phyloP scores from a whole-genome alignment of 2,888 invertebrate genomes.

The Malthinus flaveolus region DNA sequence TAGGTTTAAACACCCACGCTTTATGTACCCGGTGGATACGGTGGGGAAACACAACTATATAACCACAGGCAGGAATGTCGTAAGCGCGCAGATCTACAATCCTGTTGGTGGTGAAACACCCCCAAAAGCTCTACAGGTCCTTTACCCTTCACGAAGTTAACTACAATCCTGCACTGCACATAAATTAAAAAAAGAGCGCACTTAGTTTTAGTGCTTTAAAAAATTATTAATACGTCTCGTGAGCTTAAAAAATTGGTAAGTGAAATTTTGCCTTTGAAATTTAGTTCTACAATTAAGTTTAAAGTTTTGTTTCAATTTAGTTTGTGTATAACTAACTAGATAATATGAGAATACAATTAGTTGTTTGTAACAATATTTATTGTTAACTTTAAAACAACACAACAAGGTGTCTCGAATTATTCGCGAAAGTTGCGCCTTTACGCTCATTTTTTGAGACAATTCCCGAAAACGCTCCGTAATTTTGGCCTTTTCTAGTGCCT shows the following conservation, averaged over 20 bases:
- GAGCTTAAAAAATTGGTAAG: conserved; percentile 9
- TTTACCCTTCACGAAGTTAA: conserved; percentile 26
- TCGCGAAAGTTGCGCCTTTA: too few relatives aligned
- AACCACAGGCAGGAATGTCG: conserved; percentile 32
- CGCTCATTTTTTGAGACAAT: too few relatives aligned
- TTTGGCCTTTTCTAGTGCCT: too few relatives aligned
- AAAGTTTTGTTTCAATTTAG: too few relatives aligned
- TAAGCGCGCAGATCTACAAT: conserved; percentile 33
- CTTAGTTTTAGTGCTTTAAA: conserved; percentile 3
- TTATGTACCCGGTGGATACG: conserved; percentile 21
- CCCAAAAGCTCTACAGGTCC: conserved; percentile 29
- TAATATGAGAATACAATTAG: too few relatives aligned
- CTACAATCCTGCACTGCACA: conserved; percentile 1
- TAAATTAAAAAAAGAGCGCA: background rate
- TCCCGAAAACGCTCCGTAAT: too few relatives aligned
- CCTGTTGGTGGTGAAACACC: conserved; percentile 33
- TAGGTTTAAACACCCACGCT: conserved; percentile 29
- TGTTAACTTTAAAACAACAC: too few relatives aligned
- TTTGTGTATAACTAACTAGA: too few relatives aligned
- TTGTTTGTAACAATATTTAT: too few relatives aligned
- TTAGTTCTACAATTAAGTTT: background rate
- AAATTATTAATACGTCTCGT: background rate
- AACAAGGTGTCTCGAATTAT: too few relatives aligned
- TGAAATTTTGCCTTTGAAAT: background rate
- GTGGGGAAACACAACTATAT: conserved; percentile 34